Evolutionary conservation across 2,888 invertebrate genomes (phyloP).

Genomic region (Athripsodes cinereus): DNA sequence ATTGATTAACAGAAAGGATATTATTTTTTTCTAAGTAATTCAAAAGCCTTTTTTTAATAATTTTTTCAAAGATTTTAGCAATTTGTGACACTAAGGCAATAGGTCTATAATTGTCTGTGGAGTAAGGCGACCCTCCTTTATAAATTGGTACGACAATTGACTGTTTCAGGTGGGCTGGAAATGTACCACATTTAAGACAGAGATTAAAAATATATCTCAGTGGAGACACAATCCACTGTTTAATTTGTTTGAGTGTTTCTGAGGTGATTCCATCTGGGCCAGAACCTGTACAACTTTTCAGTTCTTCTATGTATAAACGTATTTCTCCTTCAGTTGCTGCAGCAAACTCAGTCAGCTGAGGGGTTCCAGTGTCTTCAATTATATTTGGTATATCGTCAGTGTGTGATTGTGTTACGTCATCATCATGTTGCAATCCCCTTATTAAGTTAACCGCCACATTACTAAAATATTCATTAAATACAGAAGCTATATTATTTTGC

Average conservation of each 20-base stretch:
- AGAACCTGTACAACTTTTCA: background rate
- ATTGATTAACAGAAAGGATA: background rate
- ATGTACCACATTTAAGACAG: background rate
- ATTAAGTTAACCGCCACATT: background rate
- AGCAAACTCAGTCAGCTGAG: background rate
- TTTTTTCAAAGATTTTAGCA: background rate
- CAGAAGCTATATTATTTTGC: background rate
- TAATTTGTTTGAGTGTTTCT: background rate
- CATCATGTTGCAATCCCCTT: background rate
- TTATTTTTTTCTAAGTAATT: background rate
- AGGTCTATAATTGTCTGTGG: background rate
- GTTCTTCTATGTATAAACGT: background rate
- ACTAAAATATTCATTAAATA: background rate
- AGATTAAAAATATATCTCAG: background rate
- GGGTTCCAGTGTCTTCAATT: background rate
- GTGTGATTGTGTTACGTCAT: background rate
- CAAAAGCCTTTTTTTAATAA: background rate
- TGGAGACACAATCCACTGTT: background rate
- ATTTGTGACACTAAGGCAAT: background rate
- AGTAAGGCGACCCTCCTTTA: background rate
- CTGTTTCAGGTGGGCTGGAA: background rate
- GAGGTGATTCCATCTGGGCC: background rate
- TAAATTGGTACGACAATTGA: background rate
- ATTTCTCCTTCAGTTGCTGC: background rate
- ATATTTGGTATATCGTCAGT: background rate